These are phyloP conservation scores for Cartodere bifasciata DNA, from an alignment of 2,888 invertebrate species.

Conservation along the genomic window DNA sequence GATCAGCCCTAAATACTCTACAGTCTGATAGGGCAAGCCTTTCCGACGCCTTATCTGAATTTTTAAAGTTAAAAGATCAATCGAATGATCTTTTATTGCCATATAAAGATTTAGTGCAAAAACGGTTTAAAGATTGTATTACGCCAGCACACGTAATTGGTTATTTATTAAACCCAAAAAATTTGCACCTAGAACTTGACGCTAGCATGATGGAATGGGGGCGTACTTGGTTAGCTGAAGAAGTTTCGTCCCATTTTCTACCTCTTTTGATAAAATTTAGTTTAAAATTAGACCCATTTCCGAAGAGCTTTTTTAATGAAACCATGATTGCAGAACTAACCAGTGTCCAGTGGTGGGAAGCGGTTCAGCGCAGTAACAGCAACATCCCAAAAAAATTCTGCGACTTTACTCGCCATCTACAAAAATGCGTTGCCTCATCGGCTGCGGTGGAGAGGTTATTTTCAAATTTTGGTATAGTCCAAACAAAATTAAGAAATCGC, in stretches of 20 bases:
- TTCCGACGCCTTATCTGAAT: not conserved
- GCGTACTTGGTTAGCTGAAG: not conserved
- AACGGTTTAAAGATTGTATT: not conserved
- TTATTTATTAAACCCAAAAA: not conserved
- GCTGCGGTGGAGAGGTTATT: too few relatives aligned
- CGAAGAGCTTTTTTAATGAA: not conserved
- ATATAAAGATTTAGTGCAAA: not conserved
- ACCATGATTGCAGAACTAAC: too few relatives aligned
- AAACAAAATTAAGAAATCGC: too few relatives aligned
- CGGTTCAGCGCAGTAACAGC: too few relatives aligned
- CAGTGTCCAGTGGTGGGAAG: too few relatives aligned
- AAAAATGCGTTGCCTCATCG: too few relatives aligned
- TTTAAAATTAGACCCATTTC: not conserved
- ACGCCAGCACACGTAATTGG: not conserved
- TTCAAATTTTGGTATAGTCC: too few relatives aligned
- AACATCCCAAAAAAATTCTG: too few relatives aligned
- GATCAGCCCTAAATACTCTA: not conserved
- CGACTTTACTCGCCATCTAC: too few relatives aligned
- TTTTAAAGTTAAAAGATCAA: not conserved
- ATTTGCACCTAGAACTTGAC: not conserved
- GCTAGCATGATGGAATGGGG: not conserved
- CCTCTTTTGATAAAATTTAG: not conserved
- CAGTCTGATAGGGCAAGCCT: not conserved
- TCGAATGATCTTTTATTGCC: not conserved
- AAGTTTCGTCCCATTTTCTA: not conserved